Evolutionary conservation across 2,113 vertebrate species (phyloP), one percentile per base, ranked within the genome.

Genomic region (Charadrius vociferus): DNA sequence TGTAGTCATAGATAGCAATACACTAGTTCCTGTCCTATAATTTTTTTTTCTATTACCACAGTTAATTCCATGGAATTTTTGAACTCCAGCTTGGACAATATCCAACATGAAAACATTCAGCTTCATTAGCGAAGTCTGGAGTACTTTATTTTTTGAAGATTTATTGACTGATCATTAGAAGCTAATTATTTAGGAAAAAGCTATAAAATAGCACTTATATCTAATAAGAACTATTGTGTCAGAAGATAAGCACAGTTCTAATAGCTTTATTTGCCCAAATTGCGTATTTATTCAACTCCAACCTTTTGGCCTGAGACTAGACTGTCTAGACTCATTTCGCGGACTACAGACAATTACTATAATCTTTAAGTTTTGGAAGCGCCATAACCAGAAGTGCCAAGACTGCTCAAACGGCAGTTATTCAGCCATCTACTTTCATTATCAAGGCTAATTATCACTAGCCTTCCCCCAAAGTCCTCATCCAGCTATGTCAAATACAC

Each of bases 151-250:
- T 95, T 81, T 45, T 23, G 7, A 65, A 62, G 45, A 89, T 79
- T 84, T 91, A 91, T 37, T 93, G 62, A 81, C 66, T 89, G 39
- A 87, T 80, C 89, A 94, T 85, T 87, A 96, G 75, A 91, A 86
- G 58, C 74, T 94, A 93, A 95, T 95, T 90, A 93, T 87, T 97
- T 90, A 65, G 30, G 49, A 26, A 92, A 94, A 93, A 50, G 36
- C 61, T 93, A 85, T 73, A 81, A 95, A 94, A 91, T 30, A 94
- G 58, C 84, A 91, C 70, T 94, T 87, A 26, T 12, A 72, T 63
- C 80, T 92, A 95, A 58, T 63, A 90, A 55, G 59, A 96, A 74
- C 74, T 59, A 88, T 43, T 71, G 50, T 45, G 23, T 87, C 68
- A 91, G 77, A 73, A 86, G 86, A 89, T 84, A 91, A 95, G 77